Conservation (phyloP, 37 sponge, comb jelly and placozoan genomes). For the Chondrosia reniformis region DNA sequence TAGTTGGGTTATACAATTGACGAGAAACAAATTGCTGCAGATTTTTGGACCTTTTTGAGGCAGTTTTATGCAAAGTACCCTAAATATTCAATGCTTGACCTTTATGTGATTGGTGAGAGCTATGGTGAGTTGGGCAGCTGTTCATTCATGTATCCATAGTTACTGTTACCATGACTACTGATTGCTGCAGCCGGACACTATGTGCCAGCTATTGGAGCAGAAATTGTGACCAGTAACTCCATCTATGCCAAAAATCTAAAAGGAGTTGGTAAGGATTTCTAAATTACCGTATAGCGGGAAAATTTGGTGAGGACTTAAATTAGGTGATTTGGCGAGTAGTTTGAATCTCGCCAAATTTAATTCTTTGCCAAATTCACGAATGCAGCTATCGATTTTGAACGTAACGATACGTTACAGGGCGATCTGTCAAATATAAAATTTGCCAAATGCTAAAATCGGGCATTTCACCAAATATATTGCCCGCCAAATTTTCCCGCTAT, state of each 20-base stretch:
- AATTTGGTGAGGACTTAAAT: no score
- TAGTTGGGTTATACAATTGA: constrained; percentile 57
- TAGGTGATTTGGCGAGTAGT: no score
- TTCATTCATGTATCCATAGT: background rate
- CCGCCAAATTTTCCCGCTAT: no score
- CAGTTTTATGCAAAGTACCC: constrained; percentile 71
- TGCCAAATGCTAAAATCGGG: no score
- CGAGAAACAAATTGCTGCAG: constrained; percentile 73
- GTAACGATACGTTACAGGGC: no score
- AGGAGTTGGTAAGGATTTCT: constrained; percentile 33
- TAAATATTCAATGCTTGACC: constrained; percentile 72
- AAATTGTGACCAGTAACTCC: constrained; percentile 75
- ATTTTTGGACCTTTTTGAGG: constrained; percentile 61
- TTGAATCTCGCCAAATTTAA: no score
- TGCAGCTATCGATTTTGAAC: no score
- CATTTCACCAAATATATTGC: no score
- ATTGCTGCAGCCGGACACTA: constrained; percentile 75
- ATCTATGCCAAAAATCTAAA: constrained; percentile 76
- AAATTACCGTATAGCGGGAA: no score
- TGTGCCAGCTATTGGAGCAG: constrained; percentile 80
- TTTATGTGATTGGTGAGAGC: constrained; percentile 84
- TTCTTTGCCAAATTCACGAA: no score
- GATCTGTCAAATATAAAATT: no score
- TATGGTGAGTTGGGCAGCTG: constrained; percentile 35
- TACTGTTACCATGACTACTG: background rate